Evolutionary conservation across 2,797 vertebrate genomes (phyloP), one percentile per base, ranked within the genome.

Genomic region (Malacoctenus gilli): DNA sequence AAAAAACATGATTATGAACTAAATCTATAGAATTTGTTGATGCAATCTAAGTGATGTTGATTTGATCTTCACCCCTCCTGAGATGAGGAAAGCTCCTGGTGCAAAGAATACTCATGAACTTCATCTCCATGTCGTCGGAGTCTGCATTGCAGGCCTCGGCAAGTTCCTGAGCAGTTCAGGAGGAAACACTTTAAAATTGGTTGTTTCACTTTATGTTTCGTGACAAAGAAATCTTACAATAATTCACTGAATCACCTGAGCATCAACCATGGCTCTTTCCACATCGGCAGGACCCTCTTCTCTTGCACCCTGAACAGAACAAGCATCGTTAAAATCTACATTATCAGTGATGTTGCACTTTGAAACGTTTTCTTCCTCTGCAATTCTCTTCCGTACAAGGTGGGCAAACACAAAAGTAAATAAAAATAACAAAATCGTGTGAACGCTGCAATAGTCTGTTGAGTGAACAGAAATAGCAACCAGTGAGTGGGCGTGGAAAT

Each of bases 21-120:
- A 20, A 1, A 6, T 20, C 14, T 20, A n/a, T n/a, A n/a, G n/a
- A n/a, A n/a, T n/a, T 11, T 21, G 3, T 19, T 2, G 6, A 5
- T 3, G 2, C 20, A 40, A 40, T 21, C 5, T 18, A 22, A 3
- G 13, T 13, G 21, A 10, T 49, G 34, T 40, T 18, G 22, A 16
- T 8, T 48, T 49, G 36, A 62, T 16, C 1, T 66, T 87, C 81
- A 99, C 97, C 96, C 94, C 80, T 95, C 72, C 94, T 88, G 11
- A 99, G 95, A 75, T 98, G 96, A 0, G 93, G 88, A 71, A 95
- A 96, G 86, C 96, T 98, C 60, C 95, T 93, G 2, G 95, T 97
- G 68, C 97, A 98, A 79, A 99, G 90, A 74, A 98, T 89, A 38
- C 89, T 97, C 95, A 97, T 94, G 82, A 98, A 98, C 31, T 93